A percentile compares a stretch with the other conserved stretches of the same genome.
Evolutionary conservation across 2,888 invertebrate genomes (phyloP).

Genomic region (Sympetrum striolatum): DNA sequence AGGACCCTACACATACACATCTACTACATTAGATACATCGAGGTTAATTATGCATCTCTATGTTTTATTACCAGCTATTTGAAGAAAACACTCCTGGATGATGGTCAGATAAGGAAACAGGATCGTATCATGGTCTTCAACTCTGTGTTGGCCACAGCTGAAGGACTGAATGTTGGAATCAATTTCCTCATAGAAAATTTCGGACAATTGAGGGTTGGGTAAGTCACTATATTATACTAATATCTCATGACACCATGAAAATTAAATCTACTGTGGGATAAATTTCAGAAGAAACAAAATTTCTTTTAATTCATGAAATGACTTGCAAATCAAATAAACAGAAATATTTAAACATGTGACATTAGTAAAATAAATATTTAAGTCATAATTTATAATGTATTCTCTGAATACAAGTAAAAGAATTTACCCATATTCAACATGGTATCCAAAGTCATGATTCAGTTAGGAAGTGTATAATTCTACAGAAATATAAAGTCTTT

Average conservation of each 20-base stretch:
- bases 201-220: neutral
- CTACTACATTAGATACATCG: neutral
- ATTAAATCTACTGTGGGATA: no score
- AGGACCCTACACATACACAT: no score
- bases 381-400: neutral
- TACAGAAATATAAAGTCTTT: no score
- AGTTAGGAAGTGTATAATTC: no score
- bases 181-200: neutral
- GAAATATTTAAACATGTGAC: neutral
- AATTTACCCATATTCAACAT: neutral
- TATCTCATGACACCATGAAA: no score
- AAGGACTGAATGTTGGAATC: conserved; percentile 54
- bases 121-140: conserved; percentile 57
- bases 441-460: neutral
- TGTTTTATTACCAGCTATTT: conserved; percentile 61
- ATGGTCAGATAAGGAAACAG: conserved; percentile 58
- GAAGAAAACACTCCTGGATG: conserved; percentile 58
- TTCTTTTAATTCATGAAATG: no score
- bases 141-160: conserved; percentile 54
- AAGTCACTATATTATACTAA: no score
- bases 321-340: neutral
- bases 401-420: no score
- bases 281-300: no score
- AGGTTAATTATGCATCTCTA: neutral
- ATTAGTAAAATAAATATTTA: no score